Evolutionary conservation across 2,797 vertebrate species (phyloP), one percentile per base, ranked within the genome.

Genomic region (Eurystomus glaucurus): DNA sequence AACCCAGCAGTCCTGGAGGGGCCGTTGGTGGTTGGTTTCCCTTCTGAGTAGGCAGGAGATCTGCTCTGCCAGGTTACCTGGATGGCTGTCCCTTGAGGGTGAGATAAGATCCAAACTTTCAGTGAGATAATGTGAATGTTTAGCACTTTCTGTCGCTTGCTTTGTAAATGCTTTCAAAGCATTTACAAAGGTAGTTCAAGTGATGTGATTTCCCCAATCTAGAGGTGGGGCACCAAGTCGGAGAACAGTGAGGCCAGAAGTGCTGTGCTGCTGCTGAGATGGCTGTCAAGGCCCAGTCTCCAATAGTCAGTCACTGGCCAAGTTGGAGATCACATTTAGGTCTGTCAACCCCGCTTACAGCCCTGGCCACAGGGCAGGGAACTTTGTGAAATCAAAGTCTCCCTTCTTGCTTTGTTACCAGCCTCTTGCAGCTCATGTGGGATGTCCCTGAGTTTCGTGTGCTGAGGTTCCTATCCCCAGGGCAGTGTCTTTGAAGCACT

Each of bases 351-450:
- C n/a, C 15, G 0, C 33, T 23, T 14, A 9, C 50, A 69, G 55
- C 45, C 50, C 35, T 45, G 23, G 41, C 37, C 18, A 3, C 14
- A 14, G 37, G 23, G 19, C 9, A 23, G 37, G 15, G 50, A 46
- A 5, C 23, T 14, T 9, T 18, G 65, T 50, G 61, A 39, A 72
- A 8, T 28, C 22, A 11, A 50, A 4, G 12, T 29, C 33, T 75
- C 26, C 43, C 28, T 62, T 28, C 33, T 28, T 4, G 13, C 52
- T 58, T 18, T 78, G 52, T 51, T 68, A 60, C 20, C 2, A 15
- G 26, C 31, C 2, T 1, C 1, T 0, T 22, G 41, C 22, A 21
- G 62, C 35, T 55, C 1, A 0, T 37, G n/a, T 1, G 8, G 39
- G 16, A 12, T 41, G 68, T n/a, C 57, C 68, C 39, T 0, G 3